Base-by-base conservation (phyloP, 2,888 invertebrate genomes). In the Heliconius sara region DNA sequence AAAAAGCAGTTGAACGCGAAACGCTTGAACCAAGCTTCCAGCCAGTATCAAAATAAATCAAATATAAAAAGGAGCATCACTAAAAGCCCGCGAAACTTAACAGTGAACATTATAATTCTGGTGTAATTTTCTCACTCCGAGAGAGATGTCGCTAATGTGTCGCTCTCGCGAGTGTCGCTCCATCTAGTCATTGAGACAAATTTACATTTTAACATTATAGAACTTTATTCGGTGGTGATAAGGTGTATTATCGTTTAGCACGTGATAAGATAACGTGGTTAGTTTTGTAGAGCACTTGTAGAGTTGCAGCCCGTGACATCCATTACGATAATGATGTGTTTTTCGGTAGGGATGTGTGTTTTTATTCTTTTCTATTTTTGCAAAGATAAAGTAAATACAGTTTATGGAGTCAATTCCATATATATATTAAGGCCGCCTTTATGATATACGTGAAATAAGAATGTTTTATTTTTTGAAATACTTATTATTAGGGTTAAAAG, bases 81-180 rank as follows among this genome's bases (percentile, higher is more conserved):
- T 86, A 85, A 87, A 88, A 88, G 87, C 88, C 81, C 86, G 84
- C 82, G 89, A 89, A 91, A 88, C 90, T 88, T 52, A 52, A 52
- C 52, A 52, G 34, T 39, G 87, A 87, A 90, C 88, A 88, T 88
- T 87, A 87, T 92, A 93, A 93, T 93, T 92, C 85, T 88, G 86
- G 86, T 88, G 92, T 91, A 93, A 94, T 94, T 93, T 93, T 93
- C 93, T 90, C 93, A 94, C 94, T 94, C 87, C 89, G 83, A 90
- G 90, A 93, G 94, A 93, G 94, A 93, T 93, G 93, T 90, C 94
- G 93, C 94, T 95, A 94, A 95, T 94, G 94, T 94, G 92, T 91
- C 89, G 90, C 92, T 89, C 91, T 90, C 88, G 89, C 91, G 89
- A 90, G 87, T 88, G 90, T 91, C 89, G 89, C 91, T 87, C 91